phyloP scores from a whole-genome alignment of 2,797 vertebrate genomes.

The Tapera naevia region DNA sequence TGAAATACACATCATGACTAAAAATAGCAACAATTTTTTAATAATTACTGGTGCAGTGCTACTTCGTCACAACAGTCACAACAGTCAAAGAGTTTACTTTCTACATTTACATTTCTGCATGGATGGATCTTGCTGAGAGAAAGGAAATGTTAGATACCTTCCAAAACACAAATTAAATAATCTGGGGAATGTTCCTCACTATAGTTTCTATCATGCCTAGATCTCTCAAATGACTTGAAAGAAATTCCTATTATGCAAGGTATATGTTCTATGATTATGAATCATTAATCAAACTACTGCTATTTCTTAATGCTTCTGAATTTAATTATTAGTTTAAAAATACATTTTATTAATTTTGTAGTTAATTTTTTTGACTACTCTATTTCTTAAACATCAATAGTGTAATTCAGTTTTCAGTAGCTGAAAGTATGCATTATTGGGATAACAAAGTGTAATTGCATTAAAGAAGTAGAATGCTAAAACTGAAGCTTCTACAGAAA shows the following conservation, averaged over 20 bases:
- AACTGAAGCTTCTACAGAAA: neutral
- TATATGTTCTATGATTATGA: neutral
- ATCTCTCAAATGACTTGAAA: neutral
- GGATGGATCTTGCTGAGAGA: neutral
- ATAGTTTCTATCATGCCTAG: neutral
- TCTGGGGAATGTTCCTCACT: neutral
- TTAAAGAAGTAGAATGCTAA: neutral
- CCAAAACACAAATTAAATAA: neutral
- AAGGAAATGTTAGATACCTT: neutral
- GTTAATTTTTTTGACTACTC: neutral
- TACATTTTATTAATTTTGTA: neutral
- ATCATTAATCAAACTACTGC: neutral
- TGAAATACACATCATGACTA: neutral
- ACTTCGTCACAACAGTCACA: accelerated
- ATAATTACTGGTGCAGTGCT: neutral
- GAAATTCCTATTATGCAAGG: neutral
- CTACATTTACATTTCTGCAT: no score
- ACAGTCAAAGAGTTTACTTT: neutral
- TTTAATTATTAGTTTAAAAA: neutral
- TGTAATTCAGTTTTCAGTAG: neutral
- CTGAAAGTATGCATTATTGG: neutral
- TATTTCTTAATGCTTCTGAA: neutral
- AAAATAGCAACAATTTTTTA: neutral
- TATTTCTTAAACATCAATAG: neutral
- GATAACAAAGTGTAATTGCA: neutral